Percentiles rank a stretch among this genome's conserved stretches.
Evolutionary conservation across 1,140 invertebrate species (phyloP).

Genomic region (Episyrphus balteatus): DNA sequence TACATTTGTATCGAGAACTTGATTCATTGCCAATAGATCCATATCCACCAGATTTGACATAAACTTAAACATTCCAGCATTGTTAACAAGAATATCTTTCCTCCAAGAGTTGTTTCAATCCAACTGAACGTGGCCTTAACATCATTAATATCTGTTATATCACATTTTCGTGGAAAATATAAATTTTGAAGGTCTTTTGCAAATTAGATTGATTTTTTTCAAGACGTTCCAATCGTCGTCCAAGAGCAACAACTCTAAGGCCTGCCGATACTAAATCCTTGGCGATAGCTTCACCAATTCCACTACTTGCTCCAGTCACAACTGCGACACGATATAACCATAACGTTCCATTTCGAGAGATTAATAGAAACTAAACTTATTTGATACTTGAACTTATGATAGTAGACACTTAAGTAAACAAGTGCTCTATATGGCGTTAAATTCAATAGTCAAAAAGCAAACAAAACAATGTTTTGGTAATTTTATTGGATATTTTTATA

Average conservation of each 20-base stretch:
- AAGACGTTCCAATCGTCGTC: not conserved
- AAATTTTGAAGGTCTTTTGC: not conserved
- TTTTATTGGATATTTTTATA: too few relatives aligned
- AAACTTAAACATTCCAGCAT: slow-evolving; percentile 43
- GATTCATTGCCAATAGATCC: too few relatives aligned
- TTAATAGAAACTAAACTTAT: too few relatives aligned
- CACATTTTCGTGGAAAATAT: not conserved
- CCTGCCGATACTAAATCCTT: slow-evolving; percentile 43
- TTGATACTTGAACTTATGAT: too few relatives aligned
- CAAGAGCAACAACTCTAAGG: slow-evolving; percentile 38
- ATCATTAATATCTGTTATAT: slow-evolving; percentile 38
- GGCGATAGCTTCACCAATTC: slow-evolving; percentile 48
- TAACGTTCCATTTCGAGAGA: slow-evolving; percentile 54
- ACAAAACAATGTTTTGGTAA: too few relatives aligned
- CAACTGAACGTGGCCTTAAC: slow-evolving; percentile 49
- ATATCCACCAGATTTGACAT: not conserved
- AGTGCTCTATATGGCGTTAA: too few relatives aligned
- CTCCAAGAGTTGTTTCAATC: slow-evolving; percentile 45
- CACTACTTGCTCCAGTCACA: slow-evolving; percentile 55
- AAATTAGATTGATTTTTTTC: not conserved
- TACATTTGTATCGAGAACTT: slow-evolving; percentile 52
- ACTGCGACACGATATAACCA: slow-evolving; percentile 49
- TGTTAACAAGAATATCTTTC: slow-evolving; percentile 56
- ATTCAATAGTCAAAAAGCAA: too few relatives aligned
- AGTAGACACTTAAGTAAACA: too few relatives aligned